phyloP scores from a whole-genome alignment of 2,113 vertebrate genomes.

The Vulpes ferrilata region DNA sequence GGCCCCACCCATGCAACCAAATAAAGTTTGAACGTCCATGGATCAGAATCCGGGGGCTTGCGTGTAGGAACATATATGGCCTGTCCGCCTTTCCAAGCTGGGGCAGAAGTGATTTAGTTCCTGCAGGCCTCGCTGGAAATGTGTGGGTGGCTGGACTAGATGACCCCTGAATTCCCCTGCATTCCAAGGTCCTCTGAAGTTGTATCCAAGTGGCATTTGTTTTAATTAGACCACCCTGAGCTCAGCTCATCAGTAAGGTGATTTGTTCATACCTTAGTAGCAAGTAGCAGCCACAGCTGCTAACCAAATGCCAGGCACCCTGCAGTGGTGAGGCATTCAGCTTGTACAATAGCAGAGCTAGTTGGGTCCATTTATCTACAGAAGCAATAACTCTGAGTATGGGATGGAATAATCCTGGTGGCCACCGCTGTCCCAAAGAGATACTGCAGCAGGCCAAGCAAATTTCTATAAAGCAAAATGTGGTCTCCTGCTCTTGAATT shows the following conservation, averaged over 20 bases:
- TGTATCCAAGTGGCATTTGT: slow-evolving; percentile 63
- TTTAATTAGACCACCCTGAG: slow-evolving; percentile 68
- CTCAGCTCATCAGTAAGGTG: slow-evolving; percentile 9
- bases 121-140: slow-evolving; percentile 7
- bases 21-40: slow-evolving; percentile 62
- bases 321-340: slow-evolving; percentile 2
- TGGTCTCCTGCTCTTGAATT: not conserved
- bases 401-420: not conserved
- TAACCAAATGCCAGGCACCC: slow-evolving; percentile 50
- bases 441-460: slow-evolving; percentile 1
- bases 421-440: not conserved
- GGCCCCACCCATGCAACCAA: not conserved
- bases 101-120: slow-evolving; percentile 44
- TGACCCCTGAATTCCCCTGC: slow-evolving; percentile 37
- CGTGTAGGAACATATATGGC: not conserved
- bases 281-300: slow-evolving; percentile 62
- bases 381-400: not conserved
- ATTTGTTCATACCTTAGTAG: slow-evolving; percentile 49
- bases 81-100: not conserved
- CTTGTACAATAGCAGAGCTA: not conserved
- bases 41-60: not conserved
- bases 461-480: slow-evolving; percentile 15
- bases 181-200: slow-evolving; percentile 59
- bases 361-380: not conserved
- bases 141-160: slow-evolving; percentile 32